Evolutionary conservation across 2,797 vertebrate species (phyloP), one percentile per base, ranked within the genome.

Genomic region (Coluber constrictor): DNA sequence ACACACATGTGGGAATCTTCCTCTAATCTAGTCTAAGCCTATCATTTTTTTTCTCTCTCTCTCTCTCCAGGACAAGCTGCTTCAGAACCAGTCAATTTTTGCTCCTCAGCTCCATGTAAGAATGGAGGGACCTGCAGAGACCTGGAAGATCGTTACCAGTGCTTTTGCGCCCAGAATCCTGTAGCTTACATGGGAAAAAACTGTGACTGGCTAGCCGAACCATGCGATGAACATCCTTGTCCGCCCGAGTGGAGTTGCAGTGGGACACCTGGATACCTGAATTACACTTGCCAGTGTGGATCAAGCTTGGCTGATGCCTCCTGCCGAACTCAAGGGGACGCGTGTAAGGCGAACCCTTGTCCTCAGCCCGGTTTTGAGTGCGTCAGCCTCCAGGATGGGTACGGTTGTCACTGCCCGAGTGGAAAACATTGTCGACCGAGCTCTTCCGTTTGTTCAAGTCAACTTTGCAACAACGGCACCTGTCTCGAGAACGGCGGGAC

Each of bases 81-180:
- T 94, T 97, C 97, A 16, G 98, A 97, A 23, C 95, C 95, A 5
- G 95, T 95, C 3, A 96, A 98, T 5, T 95, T 93, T 47, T 99
- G 99, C 93, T 96, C 97, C 57, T 98, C 98, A 0, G 98, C 97
- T 5, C 98, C 98, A 0, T 99, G 99, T 27, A 92, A 96, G 93
- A 98, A 99, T 0, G 98, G 98, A 5, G 98, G 97, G 20, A 97
- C 96, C 54, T 99, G 99, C 93, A 27, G 96, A 2, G 97, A 98
- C 29, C 90, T 95, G 47, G 90, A 96, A 1, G 95, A 13, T 0
- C 96, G 98, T 92, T 98, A 98, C 56, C 94, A 92, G 32, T 99
- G 99, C 89, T 16, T 93, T 32, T 99, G 98, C 88, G 97, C 97
- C 7, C 27, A 18, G 74, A 96, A 95, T 25, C 97, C 98, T 0